phyloP scores from a whole-genome alignment of 2,113 vertebrate genomes.

The Laticauda colubrina region DNA sequence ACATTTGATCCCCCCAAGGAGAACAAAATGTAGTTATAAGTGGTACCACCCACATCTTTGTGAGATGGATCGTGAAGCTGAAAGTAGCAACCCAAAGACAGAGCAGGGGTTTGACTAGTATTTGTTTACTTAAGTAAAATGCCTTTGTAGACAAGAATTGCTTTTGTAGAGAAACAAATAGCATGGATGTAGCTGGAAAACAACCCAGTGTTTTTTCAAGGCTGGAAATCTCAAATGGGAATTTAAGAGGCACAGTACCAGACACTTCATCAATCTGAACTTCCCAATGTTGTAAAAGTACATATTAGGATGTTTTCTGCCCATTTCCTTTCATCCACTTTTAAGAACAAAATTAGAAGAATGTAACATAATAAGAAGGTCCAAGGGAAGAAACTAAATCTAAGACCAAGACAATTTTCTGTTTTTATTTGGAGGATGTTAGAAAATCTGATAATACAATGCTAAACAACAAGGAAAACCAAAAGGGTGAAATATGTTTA shows the following conservation, averaged over 20 bases:
- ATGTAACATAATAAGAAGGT: neutral
- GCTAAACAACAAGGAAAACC: constrained; percentile 34
- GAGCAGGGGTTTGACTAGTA: neutral
- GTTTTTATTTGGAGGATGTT: constrained; percentile 48
- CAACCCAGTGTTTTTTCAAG: neutral
- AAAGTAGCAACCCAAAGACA: neutral
- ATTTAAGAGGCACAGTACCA: neutral
- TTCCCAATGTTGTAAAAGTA: neutral
- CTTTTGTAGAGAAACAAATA: neutral
- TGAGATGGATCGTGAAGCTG: neutral
- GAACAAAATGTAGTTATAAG: neutral
- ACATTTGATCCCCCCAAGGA: neutral
- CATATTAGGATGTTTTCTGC: neutral
- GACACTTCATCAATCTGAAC: neutral
- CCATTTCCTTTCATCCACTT: neutral
- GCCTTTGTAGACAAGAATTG: neutral
- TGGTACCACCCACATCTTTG: neutral
- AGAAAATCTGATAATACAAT: constrained; percentile 51
- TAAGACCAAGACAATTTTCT: constrained; percentile 58
- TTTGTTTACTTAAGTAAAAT: neutral
- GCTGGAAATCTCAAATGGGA: neutral
- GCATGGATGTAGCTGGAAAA: neutral
- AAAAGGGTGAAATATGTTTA: constrained; percentile 59
- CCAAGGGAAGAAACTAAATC: constrained; percentile 5
- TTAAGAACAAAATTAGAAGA: neutral